These are phyloP conservation scores for Microcebus murinus DNA, from an alignment of 2,113 vertebrate species.

Conservation along the genomic window DNA sequence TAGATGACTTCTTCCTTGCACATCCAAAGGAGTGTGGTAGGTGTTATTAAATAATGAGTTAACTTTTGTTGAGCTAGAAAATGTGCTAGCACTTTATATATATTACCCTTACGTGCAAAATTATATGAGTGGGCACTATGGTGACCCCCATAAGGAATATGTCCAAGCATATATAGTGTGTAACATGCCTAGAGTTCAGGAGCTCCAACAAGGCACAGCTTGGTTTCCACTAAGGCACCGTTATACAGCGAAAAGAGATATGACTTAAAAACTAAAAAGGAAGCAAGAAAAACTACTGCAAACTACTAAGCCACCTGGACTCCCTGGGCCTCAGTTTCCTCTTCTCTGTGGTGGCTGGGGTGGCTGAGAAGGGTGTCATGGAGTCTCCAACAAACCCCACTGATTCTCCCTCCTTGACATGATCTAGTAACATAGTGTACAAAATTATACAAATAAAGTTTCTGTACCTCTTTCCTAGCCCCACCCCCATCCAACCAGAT, in stretches of 20 bases:
- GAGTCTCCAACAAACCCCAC: too few relatives aligned
- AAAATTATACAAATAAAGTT: too few relatives aligned
- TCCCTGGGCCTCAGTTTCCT: too few relatives aligned
- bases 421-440: too few relatives aligned
- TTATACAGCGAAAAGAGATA: neutral
- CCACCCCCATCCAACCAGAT: too few relatives aligned
- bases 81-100: neutral
- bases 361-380: too few relatives aligned
- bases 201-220: too few relatives aligned
- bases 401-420: too few relatives aligned
- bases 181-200: rapidly evolving
- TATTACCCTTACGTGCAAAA: neutral
- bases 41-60: neutral
- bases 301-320: too few relatives aligned
- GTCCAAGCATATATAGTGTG: too few relatives aligned
- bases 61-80: neutral
- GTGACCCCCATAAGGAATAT: neutral
- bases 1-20: neutral
- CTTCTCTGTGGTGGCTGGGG: too few relatives aligned
- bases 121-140: neutral
- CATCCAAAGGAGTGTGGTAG: neutral
- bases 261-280: rapidly evolving
- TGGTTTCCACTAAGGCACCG: neutral
- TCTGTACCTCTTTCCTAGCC: too few relatives aligned
- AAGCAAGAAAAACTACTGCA: neutral